phyloP scores from a whole-genome alignment of 2,113 vertebrate species.

The Anguilla rostrata region DNA sequence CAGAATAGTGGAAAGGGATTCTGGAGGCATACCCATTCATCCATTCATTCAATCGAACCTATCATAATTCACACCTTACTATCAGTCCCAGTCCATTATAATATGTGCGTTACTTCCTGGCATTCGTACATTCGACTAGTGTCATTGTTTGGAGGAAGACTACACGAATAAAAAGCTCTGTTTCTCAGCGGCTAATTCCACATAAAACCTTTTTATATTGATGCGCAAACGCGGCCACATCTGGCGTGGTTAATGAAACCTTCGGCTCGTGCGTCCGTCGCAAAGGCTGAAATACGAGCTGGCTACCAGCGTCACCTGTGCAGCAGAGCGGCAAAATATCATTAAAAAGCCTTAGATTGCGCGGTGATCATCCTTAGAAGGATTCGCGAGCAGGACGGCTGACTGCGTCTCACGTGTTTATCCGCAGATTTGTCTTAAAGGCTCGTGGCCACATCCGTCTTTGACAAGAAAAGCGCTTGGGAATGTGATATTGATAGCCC shows the following conservation, averaged over 20 bases:
- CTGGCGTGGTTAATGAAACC: constrained; percentile 16
- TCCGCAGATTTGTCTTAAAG: background rate
- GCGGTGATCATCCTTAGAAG: background rate
- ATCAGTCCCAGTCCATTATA: no score
- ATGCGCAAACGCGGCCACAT: background rate
- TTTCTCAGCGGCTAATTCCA: background rate
- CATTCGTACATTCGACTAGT: background rate
- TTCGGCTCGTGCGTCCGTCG: background rate
- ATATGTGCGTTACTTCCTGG: no score
- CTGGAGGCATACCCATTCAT: no score
- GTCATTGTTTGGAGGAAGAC: background rate
- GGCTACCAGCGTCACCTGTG: background rate
- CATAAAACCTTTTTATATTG: background rate
- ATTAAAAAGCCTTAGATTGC: constrained; percentile 14
- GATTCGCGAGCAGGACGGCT: background rate
- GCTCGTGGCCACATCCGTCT: background rate
- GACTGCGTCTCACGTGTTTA: background rate
- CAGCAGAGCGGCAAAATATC: constrained; percentile 29
- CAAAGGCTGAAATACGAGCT: background rate
- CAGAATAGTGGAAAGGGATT: no score
- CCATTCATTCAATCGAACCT: no score
- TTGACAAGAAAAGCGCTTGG: background rate
- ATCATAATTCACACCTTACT: no score
- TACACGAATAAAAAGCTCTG: background rate
- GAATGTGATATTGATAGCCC: background rate